Evolutionary conservation across 30 jellyfish, hydroid and myxozoan species (phyloP).

Genomic region (Pseudorhiza aurosa): DNA sequence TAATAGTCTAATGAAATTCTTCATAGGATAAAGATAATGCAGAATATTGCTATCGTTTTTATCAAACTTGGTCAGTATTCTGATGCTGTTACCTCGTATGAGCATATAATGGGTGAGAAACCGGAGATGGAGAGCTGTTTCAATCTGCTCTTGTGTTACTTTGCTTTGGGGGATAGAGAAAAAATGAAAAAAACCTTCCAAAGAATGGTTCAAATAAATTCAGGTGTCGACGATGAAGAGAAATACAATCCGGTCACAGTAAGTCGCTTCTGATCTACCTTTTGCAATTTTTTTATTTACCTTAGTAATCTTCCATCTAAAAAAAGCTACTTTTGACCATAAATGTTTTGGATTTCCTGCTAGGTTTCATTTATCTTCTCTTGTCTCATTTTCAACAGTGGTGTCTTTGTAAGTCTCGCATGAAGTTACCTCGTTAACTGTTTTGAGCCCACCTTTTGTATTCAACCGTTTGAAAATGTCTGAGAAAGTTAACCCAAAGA

Average conservation of each 20-base stretch:
- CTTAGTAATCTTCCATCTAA: no score
- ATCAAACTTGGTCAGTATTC: constrained; percentile 92
- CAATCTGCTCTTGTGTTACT: constrained; percentile 87
- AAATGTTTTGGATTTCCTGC: no score
- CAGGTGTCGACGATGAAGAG: constrained; percentile 88
- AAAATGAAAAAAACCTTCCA: constrained; percentile 94
- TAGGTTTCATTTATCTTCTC: no score
- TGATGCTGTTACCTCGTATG: constrained; percentile 97
- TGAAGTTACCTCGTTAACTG: no score
- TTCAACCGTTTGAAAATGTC: no score
- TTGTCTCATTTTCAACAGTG: no score
- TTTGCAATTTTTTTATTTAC: no score
- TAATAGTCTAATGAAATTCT: background rate
- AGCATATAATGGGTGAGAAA: constrained; percentile 90
- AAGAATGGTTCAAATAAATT: constrained; percentile 75
- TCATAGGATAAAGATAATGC: constrained; percentile 85
- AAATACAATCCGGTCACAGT: constrained; percentile 90
- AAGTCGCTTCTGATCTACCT: constrained; percentile 4
- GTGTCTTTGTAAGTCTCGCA: no score
- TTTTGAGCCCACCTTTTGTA: no score
- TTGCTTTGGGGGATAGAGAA: constrained; percentile 92
- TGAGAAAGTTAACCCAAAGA: no score
- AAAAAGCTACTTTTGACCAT: no score
- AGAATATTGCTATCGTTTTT: constrained; percentile 90
- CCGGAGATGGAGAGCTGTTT: constrained; percentile 97